These are phyloP conservation scores for Phaedon cochleariae DNA, from an alignment of 2,888 invertebrate species.

Conservation along the genomic window DNA sequence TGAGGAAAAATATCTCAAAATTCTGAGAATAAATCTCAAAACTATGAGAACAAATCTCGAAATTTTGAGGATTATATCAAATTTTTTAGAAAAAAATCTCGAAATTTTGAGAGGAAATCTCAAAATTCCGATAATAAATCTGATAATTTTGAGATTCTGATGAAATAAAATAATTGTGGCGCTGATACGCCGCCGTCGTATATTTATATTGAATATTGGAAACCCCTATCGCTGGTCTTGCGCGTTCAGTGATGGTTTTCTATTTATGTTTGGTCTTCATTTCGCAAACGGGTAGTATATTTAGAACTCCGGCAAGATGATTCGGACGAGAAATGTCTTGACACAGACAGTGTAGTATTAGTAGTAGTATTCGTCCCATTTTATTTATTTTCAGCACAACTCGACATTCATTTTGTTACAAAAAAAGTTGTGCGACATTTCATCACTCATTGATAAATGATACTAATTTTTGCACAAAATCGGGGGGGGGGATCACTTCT, in stretches of 20 bases:
- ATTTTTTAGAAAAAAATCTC: too few relatives aligned
- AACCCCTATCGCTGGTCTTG: slow-evolving; percentile 19
- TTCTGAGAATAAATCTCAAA: too few relatives aligned
- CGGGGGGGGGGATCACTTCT: too few relatives aligned
- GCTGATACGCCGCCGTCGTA: too few relatives aligned
- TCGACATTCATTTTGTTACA: slow-evolving; percentile 15
- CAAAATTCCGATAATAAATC: too few relatives aligned
- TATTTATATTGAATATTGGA: too few relatives aligned
- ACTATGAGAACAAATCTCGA: too few relatives aligned
- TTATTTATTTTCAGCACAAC: slow-evolving; percentile 24
- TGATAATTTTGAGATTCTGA: too few relatives aligned
- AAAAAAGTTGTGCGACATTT: slow-evolving; percentile 12
- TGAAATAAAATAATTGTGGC: too few relatives aligned
- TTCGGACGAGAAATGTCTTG: slow-evolving; percentile 15
- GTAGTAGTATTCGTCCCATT: slow-evolving; percentile 24
- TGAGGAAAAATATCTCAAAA: too few relatives aligned
- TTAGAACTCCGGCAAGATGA: slow-evolving; percentile 19
- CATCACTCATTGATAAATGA: neutral
- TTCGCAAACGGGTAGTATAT: slow-evolving; percentile 28
- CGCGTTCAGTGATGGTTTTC: slow-evolving; percentile 27
- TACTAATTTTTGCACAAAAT: neutral
- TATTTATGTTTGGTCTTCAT: slow-evolving; percentile 26
- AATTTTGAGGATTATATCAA: too few relatives aligned
- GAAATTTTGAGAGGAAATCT: too few relatives aligned
- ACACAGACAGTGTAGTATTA: slow-evolving; percentile 13